phyloP scores from a whole-genome alignment of 2,113 vertebrate species.

The Progne subis region DNA sequence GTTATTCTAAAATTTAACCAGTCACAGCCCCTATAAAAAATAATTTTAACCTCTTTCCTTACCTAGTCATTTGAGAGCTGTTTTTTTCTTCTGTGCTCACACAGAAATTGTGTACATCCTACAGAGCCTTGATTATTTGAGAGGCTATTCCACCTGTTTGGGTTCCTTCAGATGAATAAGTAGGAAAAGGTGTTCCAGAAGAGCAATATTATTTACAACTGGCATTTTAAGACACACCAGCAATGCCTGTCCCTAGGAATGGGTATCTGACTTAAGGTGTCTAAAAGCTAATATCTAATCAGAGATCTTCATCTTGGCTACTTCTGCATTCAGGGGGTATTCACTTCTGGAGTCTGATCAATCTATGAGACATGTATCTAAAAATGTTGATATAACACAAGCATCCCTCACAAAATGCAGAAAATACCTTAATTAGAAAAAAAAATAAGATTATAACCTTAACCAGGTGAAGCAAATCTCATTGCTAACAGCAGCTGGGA shows the following conservation, averaged over 20 bases:
- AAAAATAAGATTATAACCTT: background rate
- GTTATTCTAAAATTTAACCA: background rate
- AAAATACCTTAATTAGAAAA: background rate
- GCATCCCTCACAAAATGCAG: background rate
- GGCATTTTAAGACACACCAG: background rate
- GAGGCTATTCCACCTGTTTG: background rate
- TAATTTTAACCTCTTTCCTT: background rate
- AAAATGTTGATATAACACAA: background rate
- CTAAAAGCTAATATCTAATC: background rate
- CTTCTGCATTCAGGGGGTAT: background rate
- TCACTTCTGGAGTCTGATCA: background rate
- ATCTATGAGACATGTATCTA: accelerated
- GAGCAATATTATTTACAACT: background rate
- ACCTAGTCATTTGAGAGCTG: background rate
- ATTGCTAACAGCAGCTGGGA: background rate
- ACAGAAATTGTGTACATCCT: background rate
- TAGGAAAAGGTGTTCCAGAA: background rate
- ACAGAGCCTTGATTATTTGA: background rate
- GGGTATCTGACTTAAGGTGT: background rate
- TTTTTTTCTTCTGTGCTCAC: background rate
- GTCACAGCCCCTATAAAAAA: background rate
- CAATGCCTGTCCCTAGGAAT: background rate
- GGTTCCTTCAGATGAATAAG: background rate
- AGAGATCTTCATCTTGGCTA: background rate
- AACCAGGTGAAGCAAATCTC: background rate